phyloP scores from a whole-genome alignment of 2,113 vertebrate genomes.

The Rhagologus leucostigma region DNA sequence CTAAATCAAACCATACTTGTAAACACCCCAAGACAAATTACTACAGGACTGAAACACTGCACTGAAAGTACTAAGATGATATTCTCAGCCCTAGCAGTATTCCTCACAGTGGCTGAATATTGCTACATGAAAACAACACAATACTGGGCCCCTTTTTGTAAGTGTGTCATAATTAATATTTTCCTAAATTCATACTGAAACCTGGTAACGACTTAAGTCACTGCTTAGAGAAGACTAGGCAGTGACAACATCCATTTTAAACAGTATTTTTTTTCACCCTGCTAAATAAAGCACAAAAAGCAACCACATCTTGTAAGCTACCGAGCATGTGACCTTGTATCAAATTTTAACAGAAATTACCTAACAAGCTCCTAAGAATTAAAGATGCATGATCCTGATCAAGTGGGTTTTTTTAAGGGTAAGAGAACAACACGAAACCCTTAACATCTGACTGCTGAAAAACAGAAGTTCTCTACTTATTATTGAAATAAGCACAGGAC shows the following conservation, averaged over 20 bases:
- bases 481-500: background rate
- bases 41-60: background rate
- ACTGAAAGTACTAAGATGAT: background rate
- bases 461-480: background rate
- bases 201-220: background rate
- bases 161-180: background rate
- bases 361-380: background rate
- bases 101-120: background rate
- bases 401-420: background rate
- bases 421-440: background rate
- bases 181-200: background rate
- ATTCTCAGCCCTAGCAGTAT: background rate
- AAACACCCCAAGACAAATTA: background rate
- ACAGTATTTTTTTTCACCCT: background rate
- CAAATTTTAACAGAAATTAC: background rate
- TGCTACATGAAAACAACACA: background rate
- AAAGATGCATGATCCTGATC: background rate
- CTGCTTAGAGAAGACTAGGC: background rate
- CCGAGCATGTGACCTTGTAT: background rate
- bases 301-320: background rate
- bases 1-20: background rate
- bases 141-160: background rate
- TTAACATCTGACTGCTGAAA: background rate
- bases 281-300: background rate
- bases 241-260: background rate